Base-by-base conservation (phyloP, 2,888 invertebrate species). In the Empis livida region DNA sequence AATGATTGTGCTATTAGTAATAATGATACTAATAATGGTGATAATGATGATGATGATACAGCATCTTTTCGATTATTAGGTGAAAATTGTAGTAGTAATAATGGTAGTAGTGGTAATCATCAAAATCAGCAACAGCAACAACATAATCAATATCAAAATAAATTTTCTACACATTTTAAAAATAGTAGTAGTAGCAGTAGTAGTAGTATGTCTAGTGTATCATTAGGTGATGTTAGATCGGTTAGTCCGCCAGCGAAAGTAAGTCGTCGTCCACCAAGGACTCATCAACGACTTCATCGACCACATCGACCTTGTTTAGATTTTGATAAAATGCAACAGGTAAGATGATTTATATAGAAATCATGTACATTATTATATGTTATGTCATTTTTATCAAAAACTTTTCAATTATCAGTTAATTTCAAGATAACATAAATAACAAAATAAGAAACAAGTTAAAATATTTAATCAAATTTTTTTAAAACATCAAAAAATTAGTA, bases 281-380 rank as follows among this genome's bases (percentile, higher is more conserved):
- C 68, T 51, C 68, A 68, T 43, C 67, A 67, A 60, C 62, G 68
- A 62, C 59, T 71, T 56, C 69, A 78, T 20, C 80, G 84, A 68
- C 74, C 81, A 57, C 84, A 84, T 64, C 78, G 92, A 64, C 93
- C 93, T 56, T 91, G 90, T 71, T 79, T 93, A 63, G 92, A 93
- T 75, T 92, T 93, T 68, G 93, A 93, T 71, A 93, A 93, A 76
- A 93, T 93, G 92, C 92, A 92, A 75, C 89, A 90, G 84, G 90
- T 90, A 73, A 73, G 74, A 27, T 27, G 23, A 27, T 27, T 27
- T 27, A 27, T 27, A 27, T 27, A 27, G 23, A 27, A 27, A 27
- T 27, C 23, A 27, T 27, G 20, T 20, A n/a, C 5, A 27, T 27
- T 27, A 8, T 8, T 27, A 9, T 27, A 27, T 27, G 6, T 27